Evolutionary conservation across 2,888 invertebrate species (phyloP).

Genomic region (Latrodectus hesperus): DNA sequence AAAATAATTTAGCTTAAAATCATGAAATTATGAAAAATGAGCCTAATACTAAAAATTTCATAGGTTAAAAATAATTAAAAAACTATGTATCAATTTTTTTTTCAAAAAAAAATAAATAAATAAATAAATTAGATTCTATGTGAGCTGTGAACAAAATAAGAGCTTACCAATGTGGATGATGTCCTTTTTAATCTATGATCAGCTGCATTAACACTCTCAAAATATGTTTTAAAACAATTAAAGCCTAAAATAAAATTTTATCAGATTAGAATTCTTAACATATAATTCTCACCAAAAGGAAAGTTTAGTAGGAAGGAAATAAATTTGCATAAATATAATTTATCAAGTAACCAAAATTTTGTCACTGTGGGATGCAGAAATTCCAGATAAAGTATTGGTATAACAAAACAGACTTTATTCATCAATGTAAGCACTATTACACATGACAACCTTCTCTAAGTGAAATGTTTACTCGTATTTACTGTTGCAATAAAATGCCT

Average conservation of each 20-base stretch:
- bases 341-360: too few species aligned
- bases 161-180: slow-evolving; percentile 64
- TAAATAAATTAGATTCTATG: background rate
- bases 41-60: background rate
- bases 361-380: too few species aligned
- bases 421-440: too few species aligned
- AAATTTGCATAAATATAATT: background rate
- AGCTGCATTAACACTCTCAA: slow-evolving; percentile 76
- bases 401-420: too few species aligned
- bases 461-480: too few species aligned
- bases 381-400: too few species aligned
- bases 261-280: background rate
- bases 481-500: too few species aligned
- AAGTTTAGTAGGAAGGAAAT: background rate
- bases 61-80: background rate
- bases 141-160: background rate
- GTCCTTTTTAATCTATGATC: slow-evolving; percentile 75
- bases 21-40: background rate
- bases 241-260: slow-evolving; percentile 73
- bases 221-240: slow-evolving; percentile 76
- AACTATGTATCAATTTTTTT: background rate
- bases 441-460: too few species aligned
- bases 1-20: slow-evolving; percentile 5
- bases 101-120: too few species aligned
- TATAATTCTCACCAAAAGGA: background rate